phyloP scores from a whole-genome alignment of 2,888 invertebrate genomes.

The Calliphora vomitoria region DNA sequence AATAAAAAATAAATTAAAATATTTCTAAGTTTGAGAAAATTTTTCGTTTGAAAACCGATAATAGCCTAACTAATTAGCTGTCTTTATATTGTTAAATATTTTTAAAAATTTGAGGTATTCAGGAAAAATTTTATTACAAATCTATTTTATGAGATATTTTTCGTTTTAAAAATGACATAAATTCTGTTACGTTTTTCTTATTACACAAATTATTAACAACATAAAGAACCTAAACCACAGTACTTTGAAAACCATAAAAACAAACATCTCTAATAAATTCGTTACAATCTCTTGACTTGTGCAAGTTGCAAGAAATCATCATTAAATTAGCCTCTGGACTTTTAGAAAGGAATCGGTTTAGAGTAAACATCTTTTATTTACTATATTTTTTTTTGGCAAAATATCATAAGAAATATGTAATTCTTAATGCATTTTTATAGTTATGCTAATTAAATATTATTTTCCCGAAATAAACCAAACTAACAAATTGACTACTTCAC shows the following conservation, averaged over 20 bases:
- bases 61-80: neutral
- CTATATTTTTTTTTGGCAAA: neutral
- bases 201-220: too few relatives aligned
- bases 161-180: neutral
- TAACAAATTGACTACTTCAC: slow-evolving; percentile 51
- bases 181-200: too few relatives aligned
- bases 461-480: slow-evolving; percentile 13
- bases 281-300: slow-evolving; percentile 53
- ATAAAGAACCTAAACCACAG: neutral
- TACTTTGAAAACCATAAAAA: neutral
- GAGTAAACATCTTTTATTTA: slow-evolving; percentile 35
- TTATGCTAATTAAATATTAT: slow-evolving; percentile 73
- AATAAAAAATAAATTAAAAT: neutral
- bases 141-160: too few relatives aligned
- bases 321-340: slow-evolving; percentile 77
- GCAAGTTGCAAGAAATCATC: slow-evolving; percentile 65
- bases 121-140: too few relatives aligned
- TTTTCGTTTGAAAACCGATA: neutral
- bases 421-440: slow-evolving; percentile 72
- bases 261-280: slow-evolving; percentile 13
- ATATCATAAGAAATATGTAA: slow-evolving; percentile 55
- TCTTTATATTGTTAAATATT: too few relatives aligned
- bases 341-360: slow-evolving; percentile 80
- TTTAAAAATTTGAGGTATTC: too few relatives aligned
- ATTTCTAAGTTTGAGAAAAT: neutral